Base-by-base conservation (phyloP, 2,113 vertebrate genomes). In the Chaetorhynchus papuensis region DNA sequence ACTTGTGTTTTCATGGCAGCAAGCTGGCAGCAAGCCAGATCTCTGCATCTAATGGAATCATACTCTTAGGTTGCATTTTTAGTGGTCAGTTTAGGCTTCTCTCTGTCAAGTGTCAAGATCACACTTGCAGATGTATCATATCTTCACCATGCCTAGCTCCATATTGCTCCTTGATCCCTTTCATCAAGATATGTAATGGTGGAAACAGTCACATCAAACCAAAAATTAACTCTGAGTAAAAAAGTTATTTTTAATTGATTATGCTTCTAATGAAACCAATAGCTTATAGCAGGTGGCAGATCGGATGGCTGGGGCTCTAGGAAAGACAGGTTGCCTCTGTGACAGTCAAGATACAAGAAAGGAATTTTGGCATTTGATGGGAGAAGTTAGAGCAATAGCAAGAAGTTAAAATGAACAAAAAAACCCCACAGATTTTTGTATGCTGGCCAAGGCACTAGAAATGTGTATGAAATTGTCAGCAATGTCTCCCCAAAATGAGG, bases 1-100 rank as follows among this genome's bases (percentile, higher is more conserved):
- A 8, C 12, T 74, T 0, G 0, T n/a, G 5, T 54, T 82, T 75
- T 86, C 20, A 42, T 54, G 53, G 26, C 52, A 79, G 10, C 23
- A 83, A 86, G 10, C 27, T 79, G 8, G 69, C 50, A 49, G 69
- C 50, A 49, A 66, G 68, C 54, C 39, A 66, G 13, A 37, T 79
- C 17, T 83, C 71, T 83, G 30, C 22, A 28, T 53, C 20, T 66
- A 31, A 31, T 60, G 8, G 24, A 66, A 31, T 65, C 24, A 7
- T 53, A 41, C 7, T 66, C 19, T 54, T 37, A 37, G 23, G 44
- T 13, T 71, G 15, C 22, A 31, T 6, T 66, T 78, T 57, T 31
- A 12, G 1, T 44, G 24, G 7, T 87, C 42, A 52, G 3, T 23
- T 82, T 53, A 22, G 39, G 20, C 42, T 59, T 90, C n/a, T 65